Evolutionary conservation across 2,888 invertebrate species (phyloP).

Genomic region (Pantelozetes paolii): DNA sequence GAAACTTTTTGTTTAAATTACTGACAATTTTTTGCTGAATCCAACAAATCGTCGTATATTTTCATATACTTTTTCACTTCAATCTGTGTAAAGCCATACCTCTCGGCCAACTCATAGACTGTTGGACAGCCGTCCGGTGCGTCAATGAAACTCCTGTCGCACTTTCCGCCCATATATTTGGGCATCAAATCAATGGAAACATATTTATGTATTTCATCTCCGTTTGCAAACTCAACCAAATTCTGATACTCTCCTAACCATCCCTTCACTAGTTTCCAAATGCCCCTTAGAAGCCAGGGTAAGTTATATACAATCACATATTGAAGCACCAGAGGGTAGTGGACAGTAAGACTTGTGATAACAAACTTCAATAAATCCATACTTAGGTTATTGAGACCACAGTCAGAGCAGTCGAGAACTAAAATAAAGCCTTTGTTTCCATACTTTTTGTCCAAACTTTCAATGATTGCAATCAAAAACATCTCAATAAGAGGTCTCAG

Average conservation of each 20-base stretch:
- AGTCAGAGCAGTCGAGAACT: constrained; percentile 12
- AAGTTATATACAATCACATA: constrained; percentile 13
- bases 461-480: constrained; percentile 10
- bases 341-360: background rate
- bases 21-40: background rate
- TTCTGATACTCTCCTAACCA: constrained; percentile 27
- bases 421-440: constrained; percentile 1
- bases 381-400: constrained; percentile 8
- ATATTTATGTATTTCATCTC: background rate
- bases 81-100: background rate
- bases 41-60: constrained; percentile 9
- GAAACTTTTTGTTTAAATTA: no score
- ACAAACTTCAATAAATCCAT: constrained; percentile 22
- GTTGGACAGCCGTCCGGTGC: constrained; percentile 15
- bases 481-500: constrained; percentile 8
- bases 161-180: constrained; percentile 25
- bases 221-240: constrained; percentile 6
- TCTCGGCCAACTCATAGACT: constrained; percentile 13
- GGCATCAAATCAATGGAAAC: background rate
- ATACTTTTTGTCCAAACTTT: background rate
- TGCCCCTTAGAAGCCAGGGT: constrained; percentile 13
- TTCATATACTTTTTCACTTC: constrained; percentile 25
- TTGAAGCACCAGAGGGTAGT: constrained; percentile 18
- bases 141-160: background rate
- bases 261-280: constrained; percentile 29